Evolutionary conservation across 1,140 invertebrate species (phyloP).

Genomic region (Drosophila jambulina): DNA sequence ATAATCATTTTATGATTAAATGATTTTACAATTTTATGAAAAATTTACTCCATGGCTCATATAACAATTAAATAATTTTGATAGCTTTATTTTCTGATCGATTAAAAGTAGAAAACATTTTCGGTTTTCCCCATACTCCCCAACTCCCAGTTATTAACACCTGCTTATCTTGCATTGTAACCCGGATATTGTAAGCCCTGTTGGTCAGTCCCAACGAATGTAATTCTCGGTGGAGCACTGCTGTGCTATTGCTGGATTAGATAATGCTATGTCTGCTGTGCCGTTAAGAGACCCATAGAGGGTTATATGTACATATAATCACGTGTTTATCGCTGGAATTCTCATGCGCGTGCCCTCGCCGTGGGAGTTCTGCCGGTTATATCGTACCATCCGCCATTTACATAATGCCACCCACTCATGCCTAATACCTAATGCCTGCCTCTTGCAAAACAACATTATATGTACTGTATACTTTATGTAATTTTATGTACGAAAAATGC

Average conservation of each 20-base stretch:
- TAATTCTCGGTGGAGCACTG: conserved; percentile 9
- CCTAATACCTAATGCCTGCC: conserved; percentile 3
- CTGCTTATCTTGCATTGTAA: conserved; percentile 14
- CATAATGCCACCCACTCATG: conserved; percentile 26
- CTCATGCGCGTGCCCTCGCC: conserved; percentile 65
- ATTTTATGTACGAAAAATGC: conserved; percentile 58
- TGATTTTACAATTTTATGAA: neutral
- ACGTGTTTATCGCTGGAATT: conserved; percentile 79
- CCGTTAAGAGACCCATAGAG: conserved; percentile 32
- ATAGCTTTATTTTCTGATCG: neutral
- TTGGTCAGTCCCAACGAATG: conserved; percentile 30
- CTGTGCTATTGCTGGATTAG: conserved; percentile 40
- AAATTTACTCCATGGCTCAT: neutral
- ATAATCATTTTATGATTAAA: neutral
- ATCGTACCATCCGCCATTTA: conserved; percentile 29
- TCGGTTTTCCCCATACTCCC: neutral
- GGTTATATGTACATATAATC: conserved; percentile 71
- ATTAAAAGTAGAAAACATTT: neutral
- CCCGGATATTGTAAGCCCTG: conserved; percentile 34
- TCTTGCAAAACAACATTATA: conserved; percentile 26
- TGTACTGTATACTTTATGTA: conserved; percentile 23
- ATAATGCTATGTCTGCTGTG: conserved; percentile 29
- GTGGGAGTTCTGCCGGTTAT: conserved; percentile 49
- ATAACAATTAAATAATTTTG: neutral
- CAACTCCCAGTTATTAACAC: neutral